Conservation (phyloP, 2,113 vertebrate species). For the Perca schrenkii region DNA sequence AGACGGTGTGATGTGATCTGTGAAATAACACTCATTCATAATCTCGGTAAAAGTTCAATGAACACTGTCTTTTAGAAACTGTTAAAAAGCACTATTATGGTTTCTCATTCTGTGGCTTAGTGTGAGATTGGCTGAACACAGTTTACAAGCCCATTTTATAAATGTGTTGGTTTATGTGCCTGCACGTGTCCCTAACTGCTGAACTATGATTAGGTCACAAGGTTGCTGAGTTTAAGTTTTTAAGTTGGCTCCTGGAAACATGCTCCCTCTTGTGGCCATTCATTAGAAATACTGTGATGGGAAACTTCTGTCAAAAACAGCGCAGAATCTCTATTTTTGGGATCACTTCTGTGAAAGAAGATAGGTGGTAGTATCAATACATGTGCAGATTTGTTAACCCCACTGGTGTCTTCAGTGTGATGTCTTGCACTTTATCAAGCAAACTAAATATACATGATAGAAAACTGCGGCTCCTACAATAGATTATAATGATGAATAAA, state of each 20-base stretch:
- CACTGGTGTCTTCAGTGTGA: not conserved
- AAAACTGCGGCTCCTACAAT: not conserved
- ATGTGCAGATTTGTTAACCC: not conserved
- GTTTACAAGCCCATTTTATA: conserved; percentile 5
- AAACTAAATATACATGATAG: not conserved
- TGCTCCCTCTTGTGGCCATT: conserved; percentile 61
- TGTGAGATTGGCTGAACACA: not conserved
- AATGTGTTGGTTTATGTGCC: not conserved
- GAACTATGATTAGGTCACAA: not conserved
- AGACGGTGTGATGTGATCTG: conserved; percentile 43
- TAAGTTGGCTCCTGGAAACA: not conserved
- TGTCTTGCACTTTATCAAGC: not conserved
- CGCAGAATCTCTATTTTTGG: conserved; percentile 11
- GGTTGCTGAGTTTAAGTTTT: not conserved
- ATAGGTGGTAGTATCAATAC: not conserved
- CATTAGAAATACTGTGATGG: conserved; percentile 15
- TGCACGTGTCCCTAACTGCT: not conserved
- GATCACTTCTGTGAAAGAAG: not conserved
- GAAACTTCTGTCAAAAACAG: not conserved
- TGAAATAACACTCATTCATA: conserved; percentile 1
- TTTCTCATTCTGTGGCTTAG: conserved; percentile 4
- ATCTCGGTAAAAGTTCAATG: not conserved
- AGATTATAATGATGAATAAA: not conserved
- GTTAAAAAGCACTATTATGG: not conserved
- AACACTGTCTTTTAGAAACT: not conserved